Evolutionary conservation across 2,113 vertebrate species (phyloP), one percentile per base, ranked within the genome.

Genomic region (Heliornis fulica): DNA sequence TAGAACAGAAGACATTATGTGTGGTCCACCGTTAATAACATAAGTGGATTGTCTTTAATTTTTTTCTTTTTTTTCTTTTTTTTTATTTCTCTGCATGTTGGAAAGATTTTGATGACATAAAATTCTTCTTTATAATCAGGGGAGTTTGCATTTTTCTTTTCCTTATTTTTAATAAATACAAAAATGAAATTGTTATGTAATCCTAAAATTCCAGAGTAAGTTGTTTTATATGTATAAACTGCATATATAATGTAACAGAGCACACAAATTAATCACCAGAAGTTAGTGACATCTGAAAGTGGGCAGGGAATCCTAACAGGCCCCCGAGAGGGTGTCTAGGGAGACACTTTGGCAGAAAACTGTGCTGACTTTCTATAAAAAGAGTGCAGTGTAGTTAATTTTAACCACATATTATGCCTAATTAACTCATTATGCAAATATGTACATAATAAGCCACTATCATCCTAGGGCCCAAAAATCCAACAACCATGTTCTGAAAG

Each of bases 391-490:
- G 68, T 74, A 70, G 85, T 83, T 96, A 96, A 91, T 96, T 96
- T 93, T 95, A 96, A 91, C 92, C 56, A 88, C 63, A 80, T 88
- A 90, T 83, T 95, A 95, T 93, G 85, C 71, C 68, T 96, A 91
- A 96, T 97, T 93, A 96, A 92, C 87, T 96, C 79, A 94, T 97
- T 96, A 96, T 97, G 92, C 92, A 94, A 94, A 95, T 97, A 88
- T 64, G 75, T 91, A 94, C 75, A 87, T 96, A 94, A 93, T 85
- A 94, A 91, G 54, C 15, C 41, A 54, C 77, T 91, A 87, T 79
- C 66, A 88, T 91, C 63, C 63, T 83, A 90, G 23, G 82, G 54
- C 84, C 87, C 57, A 76, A 94, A 94, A 94, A 95, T 87, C 71
- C 87, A 86, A 41, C 57, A 87, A 41, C 50, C 15, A 8, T 34